Conservation (phyloP, 1,140 invertebrate genomes). For the Cecropterus lyciades region DNA sequence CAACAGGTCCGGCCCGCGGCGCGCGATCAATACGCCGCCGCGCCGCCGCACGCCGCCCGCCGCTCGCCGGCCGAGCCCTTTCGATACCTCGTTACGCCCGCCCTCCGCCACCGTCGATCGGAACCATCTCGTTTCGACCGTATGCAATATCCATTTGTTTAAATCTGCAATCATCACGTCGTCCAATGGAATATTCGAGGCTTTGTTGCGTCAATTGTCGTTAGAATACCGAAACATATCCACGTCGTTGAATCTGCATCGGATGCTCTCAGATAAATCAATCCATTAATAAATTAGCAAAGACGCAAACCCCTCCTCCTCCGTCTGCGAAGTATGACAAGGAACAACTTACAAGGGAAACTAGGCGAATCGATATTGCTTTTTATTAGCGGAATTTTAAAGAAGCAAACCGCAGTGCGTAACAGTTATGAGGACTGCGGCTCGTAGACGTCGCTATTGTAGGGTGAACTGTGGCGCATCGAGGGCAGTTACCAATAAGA, state of each 20-base stretch:
- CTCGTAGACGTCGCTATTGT: conserved; percentile 9
- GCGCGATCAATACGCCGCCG: conserved; percentile 71
- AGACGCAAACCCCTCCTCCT: background rate
- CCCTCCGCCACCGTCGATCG: conserved; percentile 12
- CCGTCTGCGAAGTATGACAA: conserved; percentile 1
- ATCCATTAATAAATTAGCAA: conserved; percentile 6
- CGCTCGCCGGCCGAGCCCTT: conserved; percentile 55
- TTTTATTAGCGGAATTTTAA: conserved; percentile 23
- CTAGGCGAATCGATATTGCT: conserved; percentile 11
- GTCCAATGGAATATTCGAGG: background rate
- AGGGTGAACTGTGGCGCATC: conserved; percentile 26
- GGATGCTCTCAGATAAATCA: background rate
- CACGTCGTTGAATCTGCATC: background rate
- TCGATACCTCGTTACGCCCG: conserved; percentile 42
- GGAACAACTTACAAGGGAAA: background rate
- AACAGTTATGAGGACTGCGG: conserved; percentile 30
- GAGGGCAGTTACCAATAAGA: conserved; percentile 41
- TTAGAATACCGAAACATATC: background rate
- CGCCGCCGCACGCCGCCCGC: conserved; percentile 54
- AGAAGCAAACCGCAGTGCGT: conserved; percentile 27
- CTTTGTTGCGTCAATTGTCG: background rate
- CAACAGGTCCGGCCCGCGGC: conserved; percentile 67
- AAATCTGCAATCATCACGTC: conserved; percentile 3
- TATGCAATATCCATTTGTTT: conserved; percentile 18
- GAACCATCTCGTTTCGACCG: conserved; percentile 32